Conservation (phyloP, 2,888 invertebrate species). For the Drosophila peninsularis region DNA sequence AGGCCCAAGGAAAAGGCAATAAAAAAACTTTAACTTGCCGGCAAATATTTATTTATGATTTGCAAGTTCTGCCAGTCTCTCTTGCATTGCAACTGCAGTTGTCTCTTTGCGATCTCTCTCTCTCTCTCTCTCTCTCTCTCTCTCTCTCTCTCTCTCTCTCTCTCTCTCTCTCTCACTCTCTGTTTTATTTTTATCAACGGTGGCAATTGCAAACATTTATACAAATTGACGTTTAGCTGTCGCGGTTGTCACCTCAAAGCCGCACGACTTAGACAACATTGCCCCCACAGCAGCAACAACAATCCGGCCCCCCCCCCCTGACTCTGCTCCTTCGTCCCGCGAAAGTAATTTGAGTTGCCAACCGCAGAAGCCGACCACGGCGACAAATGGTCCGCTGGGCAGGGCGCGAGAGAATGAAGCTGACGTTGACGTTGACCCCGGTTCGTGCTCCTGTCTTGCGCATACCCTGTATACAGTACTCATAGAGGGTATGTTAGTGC, state of each 20-base stretch:
- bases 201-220: slow-evolving; percentile 61
- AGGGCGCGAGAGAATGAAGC: slow-evolving; percentile 1
- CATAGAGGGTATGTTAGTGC: not conserved
- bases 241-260: slow-evolving; percentile 60
- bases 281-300: not conserved
- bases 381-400: slow-evolving; percentile 2
- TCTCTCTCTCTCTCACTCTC: not conserved
- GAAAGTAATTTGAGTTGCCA: slow-evolving; percentile 51
- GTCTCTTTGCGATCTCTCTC: not conserved
- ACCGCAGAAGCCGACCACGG: slow-evolving; percentile 41
- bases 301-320: too few relatives aligned
- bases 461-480: slow-evolving; percentile 19
- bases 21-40: slow-evolving; percentile 8
- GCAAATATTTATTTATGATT: slow-evolving; percentile 65
- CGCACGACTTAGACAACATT: slow-evolving; percentile 36
- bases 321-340: not conserved
- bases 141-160: not conserved
- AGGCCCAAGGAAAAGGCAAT: slow-evolving; percentile 9
- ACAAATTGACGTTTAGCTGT: slow-evolving; percentile 70
- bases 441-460: slow-evolving; percentile 20
- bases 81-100: not conserved
- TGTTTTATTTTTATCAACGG: slow-evolving; percentile 59
- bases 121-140: not conserved
- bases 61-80: slow-evolving; percentile 11
- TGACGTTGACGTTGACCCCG: slow-evolving; percentile 15